A percentile compares a stretch with the other conserved stretches of the same genome.
These are phyloP conservation scores for Bettongia penicillata DNA, from an alignment of 2,113 vertebrate species.

Conservation along the genomic window DNA sequence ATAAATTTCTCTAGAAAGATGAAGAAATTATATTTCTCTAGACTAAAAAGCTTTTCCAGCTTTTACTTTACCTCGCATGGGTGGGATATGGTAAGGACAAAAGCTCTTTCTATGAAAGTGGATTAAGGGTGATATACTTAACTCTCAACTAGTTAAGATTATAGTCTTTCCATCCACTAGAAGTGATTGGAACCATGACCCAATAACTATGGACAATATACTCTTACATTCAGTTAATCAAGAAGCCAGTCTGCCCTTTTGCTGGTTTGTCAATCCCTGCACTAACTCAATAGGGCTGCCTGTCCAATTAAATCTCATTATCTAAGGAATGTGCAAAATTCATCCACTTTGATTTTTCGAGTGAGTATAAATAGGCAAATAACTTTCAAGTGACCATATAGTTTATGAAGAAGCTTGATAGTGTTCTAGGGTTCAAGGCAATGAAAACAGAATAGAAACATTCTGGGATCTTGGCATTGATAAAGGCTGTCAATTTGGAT, in stretches of 20 bases:
- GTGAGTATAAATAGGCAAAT: not conserved
- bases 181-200: not conserved
- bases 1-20: not conserved
- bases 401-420: not conserved
- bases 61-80: not conserved
- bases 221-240: not conserved
- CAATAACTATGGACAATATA: not conserved
- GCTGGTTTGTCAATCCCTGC: not conserved
- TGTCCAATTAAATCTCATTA: not conserved
- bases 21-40: not conserved
- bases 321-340: not conserved
- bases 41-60: not conserved
- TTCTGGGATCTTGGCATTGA: not conserved
- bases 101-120: not conserved
- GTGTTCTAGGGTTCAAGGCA: not conserved
- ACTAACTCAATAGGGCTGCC: not conserved
- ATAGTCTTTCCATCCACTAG: not conserved
- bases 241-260: not conserved
- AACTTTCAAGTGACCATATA: not conserved
- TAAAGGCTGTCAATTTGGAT: too few relatives aligned
- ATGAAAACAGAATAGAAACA: not conserved
- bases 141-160: not conserved
- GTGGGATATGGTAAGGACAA: not conserved
- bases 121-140: not conserved
- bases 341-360: not conserved